Conservation (phyloP, 2,888 invertebrate genomes). For the Galerucella calmariensis region DNA sequence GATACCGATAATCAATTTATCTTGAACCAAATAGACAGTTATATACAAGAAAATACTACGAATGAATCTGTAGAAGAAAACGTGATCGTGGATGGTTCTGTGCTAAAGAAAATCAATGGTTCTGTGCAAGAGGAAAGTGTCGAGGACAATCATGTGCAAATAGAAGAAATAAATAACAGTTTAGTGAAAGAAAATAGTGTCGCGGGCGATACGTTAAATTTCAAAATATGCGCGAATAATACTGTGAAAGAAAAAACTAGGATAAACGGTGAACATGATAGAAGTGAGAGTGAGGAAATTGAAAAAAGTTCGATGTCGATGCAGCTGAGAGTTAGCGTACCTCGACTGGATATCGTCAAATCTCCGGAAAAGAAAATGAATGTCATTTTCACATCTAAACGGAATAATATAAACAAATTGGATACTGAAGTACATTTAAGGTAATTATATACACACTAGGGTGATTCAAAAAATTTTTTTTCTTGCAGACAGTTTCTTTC, state of each 20-base stretch:
- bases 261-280: slow-evolving; percentile 5
- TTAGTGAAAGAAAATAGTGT: background rate
- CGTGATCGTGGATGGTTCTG: background rate
- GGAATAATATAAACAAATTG: background rate
- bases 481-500: no score
- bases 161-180: background rate
- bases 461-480: no score
- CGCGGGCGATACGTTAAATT: background rate
- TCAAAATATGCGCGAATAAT: background rate
- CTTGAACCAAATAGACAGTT: background rate
- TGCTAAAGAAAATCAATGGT: background rate
- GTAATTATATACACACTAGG: background rate
- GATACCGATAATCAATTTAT: background rate
- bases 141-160: background rate
- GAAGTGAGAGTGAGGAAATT: background rate
- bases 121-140: background rate
- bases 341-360: background rate
- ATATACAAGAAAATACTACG: background rate
- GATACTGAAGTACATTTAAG: slow-evolving; percentile 1
- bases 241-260: background rate
- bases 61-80: background rate
- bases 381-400: background rate
- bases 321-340: slow-evolving; percentile 4
- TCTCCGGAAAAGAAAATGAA: background rate
- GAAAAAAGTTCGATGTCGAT: background rate